These are phyloP conservation scores for Tetrax tetrax DNA, from an alignment of 2,113 vertebrate species.

Conservation along the genomic window DNA sequence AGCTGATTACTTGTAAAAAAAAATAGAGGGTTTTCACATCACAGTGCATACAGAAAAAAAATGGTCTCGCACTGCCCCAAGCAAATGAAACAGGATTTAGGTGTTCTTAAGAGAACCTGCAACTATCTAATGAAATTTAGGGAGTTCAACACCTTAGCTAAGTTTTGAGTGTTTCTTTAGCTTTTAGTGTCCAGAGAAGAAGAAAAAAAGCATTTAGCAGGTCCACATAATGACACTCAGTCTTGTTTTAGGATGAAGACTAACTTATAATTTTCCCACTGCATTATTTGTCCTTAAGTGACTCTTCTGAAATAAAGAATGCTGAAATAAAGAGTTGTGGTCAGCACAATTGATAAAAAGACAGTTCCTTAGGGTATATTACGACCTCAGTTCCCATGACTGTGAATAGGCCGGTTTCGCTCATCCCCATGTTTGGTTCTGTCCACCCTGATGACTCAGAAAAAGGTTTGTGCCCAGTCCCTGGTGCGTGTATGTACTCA, in stretches of 20 bases:
- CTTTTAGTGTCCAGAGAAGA: neutral
- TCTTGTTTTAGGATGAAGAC: neutral
- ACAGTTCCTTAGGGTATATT: neutral
- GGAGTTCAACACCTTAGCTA: neutral
- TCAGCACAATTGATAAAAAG: neutral
- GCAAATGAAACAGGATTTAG: neutral
- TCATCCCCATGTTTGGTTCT: neutral
- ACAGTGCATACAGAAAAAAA: neutral
- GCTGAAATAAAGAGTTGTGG: neutral
- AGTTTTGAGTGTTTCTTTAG: neutral
- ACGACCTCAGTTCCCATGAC: neutral
- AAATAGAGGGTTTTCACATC: neutral
- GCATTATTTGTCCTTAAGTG: neutral
- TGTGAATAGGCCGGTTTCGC: neutral
- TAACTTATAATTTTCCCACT: neutral
- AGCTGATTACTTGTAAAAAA: neutral
- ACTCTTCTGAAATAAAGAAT: neutral
- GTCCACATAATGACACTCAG: neutral
- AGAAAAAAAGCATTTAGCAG: neutral
- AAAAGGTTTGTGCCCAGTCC: neutral
- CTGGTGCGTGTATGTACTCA: rapidly evolving
- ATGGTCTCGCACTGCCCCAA: neutral
- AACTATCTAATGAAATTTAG: neutral
- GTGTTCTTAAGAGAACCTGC: neutral
- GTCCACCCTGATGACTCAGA: neutral